Percentiles rank a stretch among this genome's conserved stretches.
These are phyloP conservation scores for Numenius arquata DNA, from an alignment of 2,113 vertebrate genomes.

Conservation along the genomic window DNA sequence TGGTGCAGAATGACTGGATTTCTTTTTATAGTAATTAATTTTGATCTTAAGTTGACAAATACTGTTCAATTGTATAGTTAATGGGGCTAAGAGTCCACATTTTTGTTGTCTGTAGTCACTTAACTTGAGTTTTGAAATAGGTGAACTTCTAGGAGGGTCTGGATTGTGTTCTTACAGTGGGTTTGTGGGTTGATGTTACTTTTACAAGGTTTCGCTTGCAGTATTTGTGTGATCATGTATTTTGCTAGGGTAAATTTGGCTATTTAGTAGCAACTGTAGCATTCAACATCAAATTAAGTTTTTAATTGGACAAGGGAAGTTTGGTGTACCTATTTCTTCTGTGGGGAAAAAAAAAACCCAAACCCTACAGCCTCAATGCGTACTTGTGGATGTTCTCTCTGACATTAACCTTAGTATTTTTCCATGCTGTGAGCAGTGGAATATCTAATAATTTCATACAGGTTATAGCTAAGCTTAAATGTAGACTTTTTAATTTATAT, in stretches of 20 bases:
- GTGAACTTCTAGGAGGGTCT: background rate
- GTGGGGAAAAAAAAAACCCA: accelerated
- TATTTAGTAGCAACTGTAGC: background rate
- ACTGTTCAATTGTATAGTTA: background rate
- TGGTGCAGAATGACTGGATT: background rate
- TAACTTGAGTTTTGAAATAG: background rate
- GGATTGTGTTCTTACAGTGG: background rate
- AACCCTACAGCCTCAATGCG: background rate
- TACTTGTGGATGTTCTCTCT: background rate
- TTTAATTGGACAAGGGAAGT: background rate
- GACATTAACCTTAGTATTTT: background rate
- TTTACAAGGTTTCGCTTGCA: background rate
- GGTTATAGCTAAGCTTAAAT: background rate
- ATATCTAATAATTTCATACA: background rate
- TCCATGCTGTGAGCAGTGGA: background rate
- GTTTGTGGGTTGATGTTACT: background rate
- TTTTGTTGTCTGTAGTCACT: background rate
- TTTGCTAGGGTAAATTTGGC: background rate
- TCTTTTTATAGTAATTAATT: background rate
- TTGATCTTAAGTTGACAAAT: background rate
- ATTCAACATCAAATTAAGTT: background rate
- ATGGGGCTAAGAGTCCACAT: background rate
- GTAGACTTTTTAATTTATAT: background rate
- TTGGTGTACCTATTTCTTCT: background rate
- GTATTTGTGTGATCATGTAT: background rate